Percentiles rank a stretch among this genome's conserved stretches.
Evolutionary conservation across 1,140 invertebrate genomes (phyloP).

Genomic region (Hermetia illucens): DNA sequence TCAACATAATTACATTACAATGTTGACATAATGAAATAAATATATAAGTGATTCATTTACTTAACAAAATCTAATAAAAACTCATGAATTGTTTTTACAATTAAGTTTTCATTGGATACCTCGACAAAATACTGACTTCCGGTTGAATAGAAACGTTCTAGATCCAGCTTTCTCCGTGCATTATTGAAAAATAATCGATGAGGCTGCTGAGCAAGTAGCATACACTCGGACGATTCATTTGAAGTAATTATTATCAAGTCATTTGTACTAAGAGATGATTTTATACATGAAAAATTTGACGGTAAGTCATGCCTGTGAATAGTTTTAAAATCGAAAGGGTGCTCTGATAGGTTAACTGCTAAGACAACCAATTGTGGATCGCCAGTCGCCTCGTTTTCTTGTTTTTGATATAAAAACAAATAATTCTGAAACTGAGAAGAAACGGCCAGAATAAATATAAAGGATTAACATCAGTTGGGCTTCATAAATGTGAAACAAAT

Average conservation of each 20-base stretch:
- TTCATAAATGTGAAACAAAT: neutral
- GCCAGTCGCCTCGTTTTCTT: constrained; percentile 10
- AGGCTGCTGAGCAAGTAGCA: constrained; percentile 20
- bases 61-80: neutral
- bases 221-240: constrained; percentile 13
- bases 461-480: neutral
- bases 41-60: too few relatives aligned
- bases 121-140: constrained; percentile 18
- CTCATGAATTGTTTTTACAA: neutral
- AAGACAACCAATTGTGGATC: constrained; percentile 15
- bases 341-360: constrained; percentile 21
- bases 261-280: constrained; percentile 16
- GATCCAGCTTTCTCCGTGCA: constrained; percentile 8
- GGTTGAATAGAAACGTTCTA: constrained; percentile 17
- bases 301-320: constrained; percentile 16
- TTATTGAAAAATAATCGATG: constrained; percentile 15
- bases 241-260: constrained; percentile 20
- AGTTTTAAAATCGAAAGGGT: constrained; percentile 18
- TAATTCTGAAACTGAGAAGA: neutral
- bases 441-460: neutral
- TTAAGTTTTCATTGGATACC: constrained; percentile 7
- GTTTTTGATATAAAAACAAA: constrained; percentile 7
- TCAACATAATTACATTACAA: too few relatives aligned
- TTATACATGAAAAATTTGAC: constrained; percentile 11
- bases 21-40: too few relatives aligned